phyloP scores from a whole-genome alignment of 2,797 vertebrate species.

The Clarias platycephalus region DNA sequence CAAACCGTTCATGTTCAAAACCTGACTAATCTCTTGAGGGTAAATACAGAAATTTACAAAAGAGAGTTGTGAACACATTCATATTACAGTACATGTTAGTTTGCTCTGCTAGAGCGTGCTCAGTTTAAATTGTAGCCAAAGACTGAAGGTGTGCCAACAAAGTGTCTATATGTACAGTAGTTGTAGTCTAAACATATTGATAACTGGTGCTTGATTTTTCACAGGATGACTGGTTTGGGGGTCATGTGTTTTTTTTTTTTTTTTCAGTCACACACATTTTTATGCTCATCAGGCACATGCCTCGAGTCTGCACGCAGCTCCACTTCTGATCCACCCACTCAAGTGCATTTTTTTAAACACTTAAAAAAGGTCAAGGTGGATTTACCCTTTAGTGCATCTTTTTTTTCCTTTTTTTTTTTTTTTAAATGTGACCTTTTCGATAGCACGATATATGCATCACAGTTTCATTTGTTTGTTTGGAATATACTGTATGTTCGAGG shows the following conservation, averaged over 20 bases:
- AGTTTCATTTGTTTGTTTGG: neutral
- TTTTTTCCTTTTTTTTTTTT: too few relatives aligned
- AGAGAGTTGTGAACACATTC: too few relatives aligned
- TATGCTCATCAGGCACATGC: neutral
- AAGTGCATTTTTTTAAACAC: neutral
- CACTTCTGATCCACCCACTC: neutral
- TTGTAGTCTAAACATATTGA: neutral
- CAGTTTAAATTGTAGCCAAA: too few relatives aligned
- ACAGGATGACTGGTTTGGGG: neutral
- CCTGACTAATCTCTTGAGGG: too few relatives aligned
- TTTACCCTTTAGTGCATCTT: neutral
- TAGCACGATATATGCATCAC: neutral
- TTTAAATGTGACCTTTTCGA: neutral
- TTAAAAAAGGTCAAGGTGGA: constrained; percentile 6
- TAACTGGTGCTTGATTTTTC: neutral
- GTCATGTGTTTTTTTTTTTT: neutral
- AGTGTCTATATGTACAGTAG: neutral
- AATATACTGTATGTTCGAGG: neutral
- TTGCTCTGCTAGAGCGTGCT: too few relatives aligned
- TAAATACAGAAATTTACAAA: too few relatives aligned
- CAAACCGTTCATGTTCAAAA: too few relatives aligned
- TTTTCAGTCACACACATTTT: constrained; percentile 1
- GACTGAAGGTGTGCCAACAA: neutral
- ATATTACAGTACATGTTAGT: too few relatives aligned
- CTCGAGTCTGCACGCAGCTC: neutral